These are phyloP conservation scores for Nymphicus hollandicus DNA, from an alignment of 2,113 vertebrate genomes.

Conservation along the genomic window DNA sequence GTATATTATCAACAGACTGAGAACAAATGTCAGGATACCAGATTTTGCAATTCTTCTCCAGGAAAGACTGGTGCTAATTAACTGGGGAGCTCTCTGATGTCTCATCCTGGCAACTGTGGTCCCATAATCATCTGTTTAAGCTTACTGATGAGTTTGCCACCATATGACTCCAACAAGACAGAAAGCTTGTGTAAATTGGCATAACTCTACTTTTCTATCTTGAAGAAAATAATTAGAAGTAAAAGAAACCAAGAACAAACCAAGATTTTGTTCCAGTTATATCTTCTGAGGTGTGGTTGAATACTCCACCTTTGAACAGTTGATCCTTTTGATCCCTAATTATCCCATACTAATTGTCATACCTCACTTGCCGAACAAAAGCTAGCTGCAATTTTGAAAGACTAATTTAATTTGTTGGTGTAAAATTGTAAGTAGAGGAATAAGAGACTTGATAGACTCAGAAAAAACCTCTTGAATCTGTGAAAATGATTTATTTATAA, in stretches of 20 bases:
- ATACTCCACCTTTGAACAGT: not conserved
- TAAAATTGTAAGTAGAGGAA: slow-evolving; percentile 1
- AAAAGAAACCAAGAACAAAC: not conserved
- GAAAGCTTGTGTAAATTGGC: not conserved
- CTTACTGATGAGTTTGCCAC: not conserved
- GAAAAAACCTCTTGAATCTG: not conserved
- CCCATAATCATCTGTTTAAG: not conserved
- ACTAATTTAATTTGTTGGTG: slow-evolving; percentile 7
- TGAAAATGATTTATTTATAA: slow-evolving; percentile 62
- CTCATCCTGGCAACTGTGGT: not conserved
- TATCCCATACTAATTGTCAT: not conserved
- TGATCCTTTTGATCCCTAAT: not conserved
- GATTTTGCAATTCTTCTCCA: not conserved
- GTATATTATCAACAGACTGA: not conserved
- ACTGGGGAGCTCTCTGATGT: not conserved
- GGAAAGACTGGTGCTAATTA: not conserved
- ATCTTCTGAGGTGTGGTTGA: not conserved
- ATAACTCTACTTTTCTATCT: not conserved
- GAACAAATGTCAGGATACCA: not conserved
- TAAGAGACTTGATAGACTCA: slow-evolving; percentile 8
- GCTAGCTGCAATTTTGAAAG: not conserved
- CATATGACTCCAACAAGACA: not conserved
- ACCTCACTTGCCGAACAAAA: not conserved
- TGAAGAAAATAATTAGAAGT: not conserved
- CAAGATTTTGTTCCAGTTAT: not conserved